Percentiles rank a stretch among this genome's conserved stretches.
phyloP scores from a whole-genome alignment of 2,888 invertebrate species.

The Choreutis nemorana region DNA sequence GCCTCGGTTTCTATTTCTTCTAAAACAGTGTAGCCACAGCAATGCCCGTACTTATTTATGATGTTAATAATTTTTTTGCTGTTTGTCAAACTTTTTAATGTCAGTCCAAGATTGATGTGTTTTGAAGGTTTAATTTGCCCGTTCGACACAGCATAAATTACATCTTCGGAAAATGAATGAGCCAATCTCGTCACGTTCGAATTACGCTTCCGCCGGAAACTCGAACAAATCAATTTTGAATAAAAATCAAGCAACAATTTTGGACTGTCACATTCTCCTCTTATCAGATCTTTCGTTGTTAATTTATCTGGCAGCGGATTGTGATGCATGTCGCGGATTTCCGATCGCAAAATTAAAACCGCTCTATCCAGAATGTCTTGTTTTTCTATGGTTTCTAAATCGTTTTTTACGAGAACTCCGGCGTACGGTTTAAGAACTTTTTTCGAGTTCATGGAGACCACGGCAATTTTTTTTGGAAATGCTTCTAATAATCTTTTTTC shows the following conservation, averaged over 20 bases:
- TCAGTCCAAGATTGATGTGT: slow-evolving; percentile 1
- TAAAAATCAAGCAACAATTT: slow-evolving; percentile 1
- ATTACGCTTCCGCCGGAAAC: slow-evolving; percentile 1
- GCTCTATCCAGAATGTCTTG: not conserved
- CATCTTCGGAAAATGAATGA: not conserved
- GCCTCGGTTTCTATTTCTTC: slow-evolving; percentile 3
- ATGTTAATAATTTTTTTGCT: slow-evolving; percentile 2
- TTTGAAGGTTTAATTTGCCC: slow-evolving; percentile 1
- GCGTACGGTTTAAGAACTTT: slow-evolving; percentile 3
- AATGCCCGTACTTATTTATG: slow-evolving; percentile 3
- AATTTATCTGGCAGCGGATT: slow-evolving; percentile 1
- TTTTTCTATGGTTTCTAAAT: slow-evolving; percentile 1
- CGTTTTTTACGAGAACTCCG: slow-evolving; percentile 1
- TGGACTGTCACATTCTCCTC: not conserved
- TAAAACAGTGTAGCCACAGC: slow-evolving; percentile 3
- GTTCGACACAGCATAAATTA: slow-evolving; percentile 2
- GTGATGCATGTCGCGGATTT: not conserved
- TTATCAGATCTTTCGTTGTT: slow-evolving; percentile 1
- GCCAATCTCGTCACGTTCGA: slow-evolving; percentile 1
- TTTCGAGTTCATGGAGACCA: slow-evolving; percentile 1
- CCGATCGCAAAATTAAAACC: slow-evolving; percentile 1
- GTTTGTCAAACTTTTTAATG: no score
- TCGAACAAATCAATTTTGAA: slow-evolving; percentile 1
- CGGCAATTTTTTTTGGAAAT: slow-evolving; percentile 2
- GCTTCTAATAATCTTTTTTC: not conserved